A percentile compares a stretch with the other conserved stretches of the same genome.
Conservation (phyloP, 2,888 invertebrate genomes). For the Ryuthela nishihirai region DNA sequence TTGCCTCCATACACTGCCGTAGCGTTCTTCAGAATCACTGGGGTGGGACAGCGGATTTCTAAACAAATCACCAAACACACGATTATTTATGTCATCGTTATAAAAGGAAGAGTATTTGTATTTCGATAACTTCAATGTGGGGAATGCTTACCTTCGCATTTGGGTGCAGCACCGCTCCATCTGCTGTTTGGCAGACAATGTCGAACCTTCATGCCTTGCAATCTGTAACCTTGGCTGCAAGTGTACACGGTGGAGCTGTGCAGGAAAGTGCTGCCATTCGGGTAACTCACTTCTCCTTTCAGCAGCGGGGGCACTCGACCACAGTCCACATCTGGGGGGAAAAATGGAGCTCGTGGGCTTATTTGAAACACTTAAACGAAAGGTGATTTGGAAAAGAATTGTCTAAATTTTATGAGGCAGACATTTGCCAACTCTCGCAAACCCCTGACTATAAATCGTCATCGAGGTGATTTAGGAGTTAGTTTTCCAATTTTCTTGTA, state of each 20-base stretch:
- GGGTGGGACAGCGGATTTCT: constrained; percentile 85
- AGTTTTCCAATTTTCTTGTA: too few species aligned
- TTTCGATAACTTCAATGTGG: neutral
- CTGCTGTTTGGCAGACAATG: constrained; percentile 68
- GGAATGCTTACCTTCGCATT: constrained; percentile 68
- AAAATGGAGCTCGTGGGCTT: too few species aligned
- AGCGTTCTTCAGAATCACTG: constrained; percentile 74
- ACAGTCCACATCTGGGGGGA: constrained; percentile 73
- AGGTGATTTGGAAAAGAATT: too few species aligned
- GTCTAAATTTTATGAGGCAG: too few species aligned
- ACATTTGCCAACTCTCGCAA: too few species aligned
- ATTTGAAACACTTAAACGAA: too few species aligned
- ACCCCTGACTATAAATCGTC: too few species aligned
- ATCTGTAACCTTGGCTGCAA: constrained; percentile 72
- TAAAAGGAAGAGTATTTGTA: too few species aligned
- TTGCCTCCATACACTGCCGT: constrained; percentile 84
- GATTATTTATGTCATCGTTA: neutral
- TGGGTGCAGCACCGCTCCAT: constrained; percentile 79
- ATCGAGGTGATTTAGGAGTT: too few species aligned
- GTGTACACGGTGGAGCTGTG: constrained; percentile 74
- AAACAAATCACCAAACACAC: constrained; percentile 42
- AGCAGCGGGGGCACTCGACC: constrained; percentile 74
- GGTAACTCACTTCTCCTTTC: constrained; percentile 70
- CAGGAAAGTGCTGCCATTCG: constrained; percentile 69
- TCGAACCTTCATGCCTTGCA: constrained; percentile 70